These are phyloP conservation scores for Balanococcus diminutus DNA, from an alignment of 2,888 invertebrate genomes.

Conservation along the genomic window DNA sequence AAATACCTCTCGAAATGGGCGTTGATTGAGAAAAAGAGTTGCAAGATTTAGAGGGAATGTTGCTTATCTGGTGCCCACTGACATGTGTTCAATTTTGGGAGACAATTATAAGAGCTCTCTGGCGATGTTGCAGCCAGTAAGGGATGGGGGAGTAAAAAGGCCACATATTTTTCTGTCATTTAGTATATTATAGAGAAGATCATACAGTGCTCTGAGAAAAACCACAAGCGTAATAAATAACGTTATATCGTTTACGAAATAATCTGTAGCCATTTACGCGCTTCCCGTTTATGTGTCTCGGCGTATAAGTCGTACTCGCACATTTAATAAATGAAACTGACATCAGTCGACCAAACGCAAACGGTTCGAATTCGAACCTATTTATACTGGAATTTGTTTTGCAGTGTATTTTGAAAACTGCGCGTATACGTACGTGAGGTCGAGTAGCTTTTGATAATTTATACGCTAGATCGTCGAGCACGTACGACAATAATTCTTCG, in stretches of 20 bases:
- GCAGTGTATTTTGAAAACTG: conserved; percentile 31
- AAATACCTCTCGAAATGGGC: neutral
- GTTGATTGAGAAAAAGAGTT: conserved; percentile 5
- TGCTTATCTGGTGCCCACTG: neutral
- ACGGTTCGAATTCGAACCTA: conserved; percentile 28
- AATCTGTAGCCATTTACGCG: conserved; percentile 20
- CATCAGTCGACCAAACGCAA: conserved; percentile 21
- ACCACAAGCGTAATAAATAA: conserved; percentile 1
- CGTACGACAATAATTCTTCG: conserved; percentile 24
- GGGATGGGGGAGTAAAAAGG: neutral
- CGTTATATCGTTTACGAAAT: conserved; percentile 30
- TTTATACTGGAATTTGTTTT: conserved; percentile 28
- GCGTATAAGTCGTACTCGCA: no score
- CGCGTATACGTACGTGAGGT: conserved; percentile 17
- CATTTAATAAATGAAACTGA: conserved; percentile 33
- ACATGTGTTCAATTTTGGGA: neutral
- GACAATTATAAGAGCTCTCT: neutral
- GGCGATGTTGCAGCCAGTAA: neutral
- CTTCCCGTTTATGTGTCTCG: conserved; percentile 20
- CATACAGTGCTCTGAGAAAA: neutral
- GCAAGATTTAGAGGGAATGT: neutral
- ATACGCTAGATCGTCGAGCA: conserved; percentile 28
- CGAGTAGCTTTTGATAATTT: conserved; percentile 19
- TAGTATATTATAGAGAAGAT: neutral
- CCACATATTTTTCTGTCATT: conserved; percentile 16